Evolutionary conservation across 1,140 invertebrate species (phyloP).

Genomic region (Drosophila paulistorum): DNA sequence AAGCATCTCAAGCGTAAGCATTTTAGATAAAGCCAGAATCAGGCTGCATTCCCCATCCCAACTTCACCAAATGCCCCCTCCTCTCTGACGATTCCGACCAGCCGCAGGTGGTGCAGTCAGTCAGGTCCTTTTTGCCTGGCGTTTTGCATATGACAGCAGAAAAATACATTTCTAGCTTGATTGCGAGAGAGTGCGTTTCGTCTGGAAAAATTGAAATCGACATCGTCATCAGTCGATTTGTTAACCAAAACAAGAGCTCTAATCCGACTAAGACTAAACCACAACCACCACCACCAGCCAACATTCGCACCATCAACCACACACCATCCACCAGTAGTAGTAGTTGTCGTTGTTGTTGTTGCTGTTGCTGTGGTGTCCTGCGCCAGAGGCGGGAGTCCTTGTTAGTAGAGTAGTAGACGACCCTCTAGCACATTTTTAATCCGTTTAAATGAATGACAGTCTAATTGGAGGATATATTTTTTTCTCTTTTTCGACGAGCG

Average conservation of each 20-base stretch:
- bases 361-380: not conserved
- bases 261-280: constrained; percentile 59
- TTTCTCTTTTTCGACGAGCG: constrained; percentile 13
- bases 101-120: constrained; percentile 1
- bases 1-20: constrained; percentile 80
- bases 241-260: constrained; percentile 72
- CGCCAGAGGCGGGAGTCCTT: constrained; percentile 33
- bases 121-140: constrained; percentile 29
- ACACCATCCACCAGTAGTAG: constrained; percentile 7
- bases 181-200: constrained; percentile 51
- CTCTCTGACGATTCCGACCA: no score
- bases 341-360: no score
- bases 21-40: constrained; percentile 75
- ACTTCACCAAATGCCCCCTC: no score
- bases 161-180: constrained; percentile 61
- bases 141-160: constrained; percentile 78
- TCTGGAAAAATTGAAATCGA: constrained; percentile 63
- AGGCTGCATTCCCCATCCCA: constrained; percentile 11
- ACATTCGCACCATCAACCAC: constrained; percentile 8
- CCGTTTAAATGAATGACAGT: constrained; percentile 83
- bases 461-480: constrained; percentile 80
- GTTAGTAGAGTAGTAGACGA: constrained; percentile 43
- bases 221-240: constrained; percentile 63
- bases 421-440: constrained; percentile 72
- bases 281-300: constrained; percentile 59